Evolutionary conservation across 2,888 invertebrate genomes (phyloP), one percentile per base, ranked within the genome.

Genomic region (Synanthedon formicaeformis): DNA sequence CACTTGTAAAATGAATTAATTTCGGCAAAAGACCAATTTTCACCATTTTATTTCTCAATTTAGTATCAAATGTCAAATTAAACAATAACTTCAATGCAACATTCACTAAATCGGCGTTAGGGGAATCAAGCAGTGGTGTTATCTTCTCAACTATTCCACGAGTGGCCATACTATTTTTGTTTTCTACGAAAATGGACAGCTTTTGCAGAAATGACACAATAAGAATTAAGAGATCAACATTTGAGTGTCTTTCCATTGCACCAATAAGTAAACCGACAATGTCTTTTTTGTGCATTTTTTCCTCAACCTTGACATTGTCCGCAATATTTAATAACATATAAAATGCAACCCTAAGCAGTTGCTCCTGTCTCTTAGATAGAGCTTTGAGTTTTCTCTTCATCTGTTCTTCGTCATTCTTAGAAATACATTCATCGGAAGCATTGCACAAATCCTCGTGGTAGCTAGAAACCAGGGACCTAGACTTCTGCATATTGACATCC

Each of bases 201-300:
- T 98, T 99, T 80, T 97, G 96, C 50, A 99, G 89, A 80, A 99
- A 99, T 23, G 96, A 96, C 16, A 97, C 92, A 52, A 96, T 95
- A 54, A 98, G 89, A 68, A 96, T 93, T 49, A 98, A 89, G 34
- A 98, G 89, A 78, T 98, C 97, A 58, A 92, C 92, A 76, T 96
- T 96, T 13, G 88, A 82, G 64, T 95, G 94, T 58, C 98, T 90
- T 66, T 97, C 97, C 74, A 99, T 89, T 10, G 95, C 93, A 68
- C 94, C 95, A 50, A 96, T 91, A 45, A 98, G 89, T 82, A 97
- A 91, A 45, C 93, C 93, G 3, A 97, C 94, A 59, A 98, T 92
- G 68, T 95, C 96, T 77, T 97, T 95, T 67, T 96, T 95, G 34
- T 96, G 92, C 96, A 99, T 99, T 88, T 99, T 99, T 80, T 96